Evolutionary conservation across 2,797 vertebrate species (phyloP), one percentile per base, ranked within the genome.

Genomic region (Calcarius lapponicus): DNA sequence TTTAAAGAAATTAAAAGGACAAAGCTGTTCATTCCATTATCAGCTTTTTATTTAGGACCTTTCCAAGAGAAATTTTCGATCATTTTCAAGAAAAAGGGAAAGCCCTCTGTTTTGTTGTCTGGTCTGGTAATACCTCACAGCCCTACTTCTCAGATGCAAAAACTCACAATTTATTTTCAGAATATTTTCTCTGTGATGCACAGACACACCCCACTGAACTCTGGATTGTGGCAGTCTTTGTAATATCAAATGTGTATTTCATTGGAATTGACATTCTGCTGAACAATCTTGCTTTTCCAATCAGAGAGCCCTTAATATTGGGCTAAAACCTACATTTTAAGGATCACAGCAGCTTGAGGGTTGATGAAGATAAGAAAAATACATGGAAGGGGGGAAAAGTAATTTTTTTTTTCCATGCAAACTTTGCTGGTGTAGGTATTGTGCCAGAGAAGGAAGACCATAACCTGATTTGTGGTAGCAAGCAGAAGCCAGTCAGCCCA

Each of bases 1-100:
- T 88, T 74, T 19, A 53, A 74, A 86, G 60, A 85, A 89, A 92
- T 89, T 76, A 36, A 74, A 90, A 86, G 61, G 40, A 88, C 57
- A 86, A 61, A 75, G 47, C 25, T 81, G 50, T 54, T 84, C 4
- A 69, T 75, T 88, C 50, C 3, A 38, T 75, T 78, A 91, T 47
- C 62, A 81, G 61, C 32, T 83, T 91, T 92, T 91, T 78, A 91
- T 89, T 96, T 91, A 90, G 61, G 50, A 91, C 32, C 53, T 67
- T 80, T 80, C 69, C 79, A 78, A 93, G 17, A 76, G 43, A 93
- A 82, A 92, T 54, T 47, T 47, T 32, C 4, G 0, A 67, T 42
- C 10, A 32, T 34, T 80, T 88, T 6, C 2, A 2, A 78, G 40
- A 66, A 92, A 42, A 82, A 38, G 13, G 32, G 4, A 80, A 92